These are phyloP conservation scores for Lutjanus argentimaculatus DNA, from an alignment of 2,797 vertebrate genomes.

Conservation along the genomic window DNA sequence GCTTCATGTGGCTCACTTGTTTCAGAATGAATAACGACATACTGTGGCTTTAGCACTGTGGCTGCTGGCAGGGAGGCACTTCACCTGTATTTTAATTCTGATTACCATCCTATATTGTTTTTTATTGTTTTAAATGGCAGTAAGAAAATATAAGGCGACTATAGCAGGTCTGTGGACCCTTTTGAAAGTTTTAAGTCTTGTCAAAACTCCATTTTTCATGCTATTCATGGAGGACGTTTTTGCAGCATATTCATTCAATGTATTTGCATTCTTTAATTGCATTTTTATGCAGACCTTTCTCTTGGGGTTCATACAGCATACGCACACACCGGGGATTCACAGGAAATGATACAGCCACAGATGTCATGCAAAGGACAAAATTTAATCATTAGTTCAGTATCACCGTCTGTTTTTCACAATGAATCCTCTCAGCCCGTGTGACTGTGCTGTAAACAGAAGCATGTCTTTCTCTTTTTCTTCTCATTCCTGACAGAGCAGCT, in stretches of 20 bases:
- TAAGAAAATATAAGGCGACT: background rate
- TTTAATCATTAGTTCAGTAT: background rate
- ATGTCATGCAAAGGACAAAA: background rate
- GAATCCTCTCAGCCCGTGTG: background rate
- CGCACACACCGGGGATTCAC: background rate
- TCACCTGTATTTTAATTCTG: constrained; percentile 23
- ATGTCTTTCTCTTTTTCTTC: background rate
- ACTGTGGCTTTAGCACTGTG: constrained; percentile 19
- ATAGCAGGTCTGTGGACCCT: no score
- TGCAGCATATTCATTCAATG: background rate
- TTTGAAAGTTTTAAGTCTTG: background rate
- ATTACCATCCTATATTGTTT: background rate
- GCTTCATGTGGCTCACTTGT: constrained; percentile 35
- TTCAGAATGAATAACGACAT: constrained; percentile 25
- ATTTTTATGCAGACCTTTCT: background rate
- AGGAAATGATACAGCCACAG: background rate
- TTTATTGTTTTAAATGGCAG: background rate
- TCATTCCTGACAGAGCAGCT: background rate
- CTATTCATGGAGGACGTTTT: background rate
- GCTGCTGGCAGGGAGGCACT: constrained; percentile 16
- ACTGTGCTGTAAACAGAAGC: background rate
- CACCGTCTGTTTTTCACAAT: background rate
- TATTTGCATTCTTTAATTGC: background rate
- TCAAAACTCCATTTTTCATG: background rate
- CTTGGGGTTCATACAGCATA: background rate